These are phyloP conservation scores for Acanthis flammea DNA, from an alignment of 2,797 vertebrate species.

Conservation along the genomic window DNA sequence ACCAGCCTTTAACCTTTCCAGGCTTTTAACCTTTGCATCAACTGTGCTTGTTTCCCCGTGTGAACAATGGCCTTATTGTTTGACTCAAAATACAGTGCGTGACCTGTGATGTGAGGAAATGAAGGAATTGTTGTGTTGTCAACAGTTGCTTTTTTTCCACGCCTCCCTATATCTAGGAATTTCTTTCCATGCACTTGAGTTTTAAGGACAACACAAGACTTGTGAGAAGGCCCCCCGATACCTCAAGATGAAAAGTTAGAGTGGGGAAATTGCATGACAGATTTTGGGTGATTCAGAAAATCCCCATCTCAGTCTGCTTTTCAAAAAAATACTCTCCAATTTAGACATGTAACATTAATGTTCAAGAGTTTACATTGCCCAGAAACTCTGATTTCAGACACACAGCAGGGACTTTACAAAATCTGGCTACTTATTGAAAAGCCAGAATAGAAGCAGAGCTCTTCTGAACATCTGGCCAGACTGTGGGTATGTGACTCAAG, in stretches of 20 bases:
- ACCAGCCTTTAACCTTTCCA: slow-evolving; percentile 58
- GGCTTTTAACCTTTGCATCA: slow-evolving; percentile 67
- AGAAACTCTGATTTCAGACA: background rate
- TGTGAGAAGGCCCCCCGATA: background rate
- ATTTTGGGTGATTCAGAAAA: background rate
- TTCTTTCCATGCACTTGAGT: slow-evolving; percentile 40
- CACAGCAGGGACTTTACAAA: background rate
- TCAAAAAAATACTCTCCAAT: background rate
- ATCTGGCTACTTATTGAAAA: background rate
- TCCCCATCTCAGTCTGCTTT: background rate
- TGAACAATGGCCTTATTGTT: slow-evolving; percentile 79
- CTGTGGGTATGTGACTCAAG: slow-evolving; percentile 55
- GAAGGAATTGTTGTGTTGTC: slow-evolving; percentile 76
- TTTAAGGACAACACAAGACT: slow-evolving; percentile 50
- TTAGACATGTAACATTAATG: background rate
- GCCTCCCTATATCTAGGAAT: slow-evolving; percentile 72
- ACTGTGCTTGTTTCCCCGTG: slow-evolving; percentile 65
- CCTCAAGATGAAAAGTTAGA: background rate
- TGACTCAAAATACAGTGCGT: slow-evolving; percentile 64
- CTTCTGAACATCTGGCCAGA: slow-evolving; percentile 42
- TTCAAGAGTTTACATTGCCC: background rate
- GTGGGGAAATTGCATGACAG: background rate
- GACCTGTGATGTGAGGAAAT: slow-evolving; percentile 74
- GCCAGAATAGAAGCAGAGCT: background rate
- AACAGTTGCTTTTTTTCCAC: slow-evolving; percentile 63